These are phyloP conservation scores for Villa cingulata DNA, from an alignment of 2,888 invertebrate genomes.

Conservation along the genomic window DNA sequence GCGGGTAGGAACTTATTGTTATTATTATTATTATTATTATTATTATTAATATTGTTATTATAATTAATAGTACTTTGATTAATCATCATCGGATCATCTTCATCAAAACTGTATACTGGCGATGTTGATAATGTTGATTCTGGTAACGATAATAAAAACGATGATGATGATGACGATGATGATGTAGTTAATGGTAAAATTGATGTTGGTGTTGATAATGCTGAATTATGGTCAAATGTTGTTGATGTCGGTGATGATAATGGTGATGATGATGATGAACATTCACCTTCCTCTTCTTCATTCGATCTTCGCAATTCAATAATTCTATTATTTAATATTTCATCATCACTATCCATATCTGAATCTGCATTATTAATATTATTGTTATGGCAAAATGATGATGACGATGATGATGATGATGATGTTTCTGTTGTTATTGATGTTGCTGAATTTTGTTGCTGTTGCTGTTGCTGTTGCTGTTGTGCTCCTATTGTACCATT, in stretches of 20 bases:
- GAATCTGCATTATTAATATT: slow-evolving; percentile 9
- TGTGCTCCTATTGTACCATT: slow-evolving; percentile 27
- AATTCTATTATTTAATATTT: slow-evolving; percentile 13
- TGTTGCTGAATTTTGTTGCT: slow-evolving; percentile 16
- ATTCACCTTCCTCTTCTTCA: slow-evolving; percentile 10
- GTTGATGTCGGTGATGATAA: background rate
- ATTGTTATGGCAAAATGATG: slow-evolving; percentile 9
- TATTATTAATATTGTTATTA: no score
- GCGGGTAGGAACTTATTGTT: background rate
- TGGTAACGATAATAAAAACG: slow-evolving; percentile 7
- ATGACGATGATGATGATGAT: slow-evolving; percentile 15
- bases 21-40: background rate
- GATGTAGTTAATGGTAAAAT: slow-evolving; percentile 9
- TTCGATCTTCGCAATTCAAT: slow-evolving; percentile 5
- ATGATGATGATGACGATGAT: slow-evolving; percentile 11
- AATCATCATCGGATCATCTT: background rate
- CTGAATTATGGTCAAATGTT: slow-evolving; percentile 7
- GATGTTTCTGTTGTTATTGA: slow-evolving; percentile 16
- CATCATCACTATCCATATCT: slow-evolving; percentile 19
- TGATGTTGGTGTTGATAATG: slow-evolving; percentile 7
- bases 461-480: slow-evolving; percentile 16
- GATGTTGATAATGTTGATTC: slow-evolving; percentile 13
- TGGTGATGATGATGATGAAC: slow-evolving; percentile 1
- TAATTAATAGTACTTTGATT: no score
- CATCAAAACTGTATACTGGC: background rate